These are phyloP conservation scores for Chloroclystis v-ata DNA, from an alignment of 2,888 invertebrate species.

Conservation along the genomic window DNA sequence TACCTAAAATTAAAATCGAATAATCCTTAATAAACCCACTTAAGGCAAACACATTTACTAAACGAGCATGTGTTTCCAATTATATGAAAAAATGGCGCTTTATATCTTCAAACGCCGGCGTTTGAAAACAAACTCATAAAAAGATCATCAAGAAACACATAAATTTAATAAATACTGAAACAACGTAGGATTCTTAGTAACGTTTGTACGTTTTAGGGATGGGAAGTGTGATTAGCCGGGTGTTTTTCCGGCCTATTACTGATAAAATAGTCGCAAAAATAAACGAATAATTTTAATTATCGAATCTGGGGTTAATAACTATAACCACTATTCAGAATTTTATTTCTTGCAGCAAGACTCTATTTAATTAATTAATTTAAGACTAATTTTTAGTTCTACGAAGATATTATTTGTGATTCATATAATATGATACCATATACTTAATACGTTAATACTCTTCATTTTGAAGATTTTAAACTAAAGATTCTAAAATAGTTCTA, in stretches of 20 bases:
- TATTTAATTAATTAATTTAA: no score
- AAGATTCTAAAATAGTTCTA: no score
- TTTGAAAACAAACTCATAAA: constrained; percentile 26
- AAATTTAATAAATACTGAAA: constrained; percentile 43
- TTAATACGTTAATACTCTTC: no score
- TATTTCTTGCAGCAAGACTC: no score
- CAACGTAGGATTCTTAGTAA: constrained; percentile 48
- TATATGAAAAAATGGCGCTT: constrained; percentile 15
- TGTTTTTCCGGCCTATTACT: not conserved
- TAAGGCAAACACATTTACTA: constrained; percentile 18
- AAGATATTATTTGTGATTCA: no score
- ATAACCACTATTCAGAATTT: no score
- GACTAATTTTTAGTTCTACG: no score
- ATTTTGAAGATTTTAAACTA: no score
- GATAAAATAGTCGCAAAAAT: no score
- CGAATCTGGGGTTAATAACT: no score
- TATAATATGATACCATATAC: no score
- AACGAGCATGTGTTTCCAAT: constrained; percentile 22
- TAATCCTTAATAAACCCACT: constrained; percentile 10
- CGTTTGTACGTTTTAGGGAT: constrained; percentile 32
- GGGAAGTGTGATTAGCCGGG: not conserved
- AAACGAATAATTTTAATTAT: no score
- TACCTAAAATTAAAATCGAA: constrained; percentile 5
- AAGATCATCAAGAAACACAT: constrained; percentile 23
- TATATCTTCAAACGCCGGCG: constrained; percentile 19